Conservation (phyloP, 2,797 vertebrate species). For the Rhinogobio ventralis region DNA sequence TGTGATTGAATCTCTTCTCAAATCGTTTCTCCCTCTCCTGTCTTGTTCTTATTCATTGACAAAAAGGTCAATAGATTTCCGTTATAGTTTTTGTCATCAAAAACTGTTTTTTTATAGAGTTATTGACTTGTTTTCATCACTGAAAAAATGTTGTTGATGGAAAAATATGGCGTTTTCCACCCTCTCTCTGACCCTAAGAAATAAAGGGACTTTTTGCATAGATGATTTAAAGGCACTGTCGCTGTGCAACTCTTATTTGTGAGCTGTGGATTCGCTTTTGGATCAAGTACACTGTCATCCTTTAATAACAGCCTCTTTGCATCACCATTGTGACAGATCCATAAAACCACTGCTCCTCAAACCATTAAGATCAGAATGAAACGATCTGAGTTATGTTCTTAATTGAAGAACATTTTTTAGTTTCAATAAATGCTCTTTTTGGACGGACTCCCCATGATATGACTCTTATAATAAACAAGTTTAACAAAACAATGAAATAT, state of each 20-base stretch:
- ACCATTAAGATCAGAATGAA: background rate
- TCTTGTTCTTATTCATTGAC: background rate
- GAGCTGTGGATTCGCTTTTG: background rate
- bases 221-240: constrained; percentile 2
- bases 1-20: background rate
- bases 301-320: background rate
- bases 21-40: background rate
- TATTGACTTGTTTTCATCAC: background rate
- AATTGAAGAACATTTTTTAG: background rate
- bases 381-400: background rate
- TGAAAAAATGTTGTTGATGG: background rate
- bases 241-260: background rate
- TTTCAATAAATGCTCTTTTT: background rate
- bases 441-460: background rate
- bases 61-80: background rate
- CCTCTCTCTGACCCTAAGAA: background rate
- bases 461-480: background rate
- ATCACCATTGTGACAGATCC: background rate
- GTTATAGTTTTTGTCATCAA: background rate
- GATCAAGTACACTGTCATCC: background rate
- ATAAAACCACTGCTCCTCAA: background rate
- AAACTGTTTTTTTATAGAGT: too few species aligned
- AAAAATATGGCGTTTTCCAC: background rate
- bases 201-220: background rate
- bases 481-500: background rate